Base-by-base conservation (phyloP, 2,888 invertebrate species). In the Maniola hyperantus region DNA sequence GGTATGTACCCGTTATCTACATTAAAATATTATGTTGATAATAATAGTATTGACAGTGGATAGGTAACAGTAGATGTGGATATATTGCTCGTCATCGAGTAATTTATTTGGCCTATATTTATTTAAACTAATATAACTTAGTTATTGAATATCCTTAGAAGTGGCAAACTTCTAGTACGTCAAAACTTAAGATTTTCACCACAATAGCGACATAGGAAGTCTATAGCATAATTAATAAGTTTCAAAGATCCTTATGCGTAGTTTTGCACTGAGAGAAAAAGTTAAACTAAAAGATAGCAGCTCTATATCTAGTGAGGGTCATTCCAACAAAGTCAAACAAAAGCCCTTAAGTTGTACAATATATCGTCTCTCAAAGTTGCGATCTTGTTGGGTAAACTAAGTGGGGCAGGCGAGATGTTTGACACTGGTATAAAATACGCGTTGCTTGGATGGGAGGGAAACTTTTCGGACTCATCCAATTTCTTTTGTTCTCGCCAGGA, bases 371-470 rank as follows among this genome's bases (percentile, higher is more conserved):
- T 36, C 67, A 62, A 73, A 72, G 65, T 72, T 73, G 67, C 71
- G 65, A 66, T 72, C 65, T 69, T 70, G 72, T 71, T 71, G 72
- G 69, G 67, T 64, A 65, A 72, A 68, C 71, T 68, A 67, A 66
- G 64, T 62, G 51, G 69, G 64, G 64, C 65, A 74, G 74, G 77
- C 72, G 74, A 72, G 77, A 78, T 78, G 77, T 78, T 82, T 82
- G 84, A 83, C 81, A 79, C 79, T 70, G 71, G 74, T 76, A 80
- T 79, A 82, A 81, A 83, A 82, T 80, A 80, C 79, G 74, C 72
- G 75, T 69, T 74, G 73, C 50, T 64, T 60, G 34, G 58, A 69
- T 36, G 7, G 63, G 42, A 44, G 51, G 26, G 20, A 65, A 65
- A 64, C 48, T 65, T 65, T 36, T 61, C 18, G 11, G 20, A 39